Evolutionary conservation across 2,888 invertebrate genomes (phyloP), one percentile per base, ranked within the genome.

Genomic region (Andrena marginata): DNA sequence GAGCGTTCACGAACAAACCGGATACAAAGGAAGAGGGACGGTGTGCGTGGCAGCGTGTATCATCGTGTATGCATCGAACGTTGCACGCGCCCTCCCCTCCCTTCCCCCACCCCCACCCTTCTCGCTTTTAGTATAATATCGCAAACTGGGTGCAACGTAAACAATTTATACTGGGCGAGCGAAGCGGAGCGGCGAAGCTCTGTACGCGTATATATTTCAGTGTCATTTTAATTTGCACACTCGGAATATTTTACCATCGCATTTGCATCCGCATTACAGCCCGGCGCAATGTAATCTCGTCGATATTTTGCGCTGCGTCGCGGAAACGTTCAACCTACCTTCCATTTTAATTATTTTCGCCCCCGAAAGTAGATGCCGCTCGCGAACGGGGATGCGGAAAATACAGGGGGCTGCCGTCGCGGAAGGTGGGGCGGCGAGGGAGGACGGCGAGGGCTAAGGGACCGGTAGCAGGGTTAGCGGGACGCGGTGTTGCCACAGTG

Each of bases 181-280:
- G 80, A 68, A 69, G 68, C 80, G 48, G 73, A 75, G 71, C 84
- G 74, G 87, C 82, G 76, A 83, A 81, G 80, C 78, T 75, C 83
- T 83, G 81, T 85, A 81, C 89, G 86, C 90, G 86, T 92, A 92
- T 92, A 93, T 92, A 92, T 93, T 92, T 93, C 91, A 91, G 92
- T 92, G 92, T 93, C 93, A 93, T 93, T 93, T 93, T 93, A 93
- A 93, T 93, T 93, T 91, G 91, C 92, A 89, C 90, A 91, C 91
- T 90, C 90, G 91, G 93, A 93, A 93, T 93, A 93, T 93, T 93
- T 93, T 92, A 93, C 92, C 92, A 91, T 92, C 90, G 90, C 91
- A 93, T 93, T 93, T 93, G 92, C 93, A 93, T 93, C 88, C 91
- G 91, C 90, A 92, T 93, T 93, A 93, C 91, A 92, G 87, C 85